Evolutionary conservation across 1,140 invertebrate genomes (phyloP), one percentile per base, ranked within the genome.

Genomic region (Anadara kagoshimensis): DNA sequence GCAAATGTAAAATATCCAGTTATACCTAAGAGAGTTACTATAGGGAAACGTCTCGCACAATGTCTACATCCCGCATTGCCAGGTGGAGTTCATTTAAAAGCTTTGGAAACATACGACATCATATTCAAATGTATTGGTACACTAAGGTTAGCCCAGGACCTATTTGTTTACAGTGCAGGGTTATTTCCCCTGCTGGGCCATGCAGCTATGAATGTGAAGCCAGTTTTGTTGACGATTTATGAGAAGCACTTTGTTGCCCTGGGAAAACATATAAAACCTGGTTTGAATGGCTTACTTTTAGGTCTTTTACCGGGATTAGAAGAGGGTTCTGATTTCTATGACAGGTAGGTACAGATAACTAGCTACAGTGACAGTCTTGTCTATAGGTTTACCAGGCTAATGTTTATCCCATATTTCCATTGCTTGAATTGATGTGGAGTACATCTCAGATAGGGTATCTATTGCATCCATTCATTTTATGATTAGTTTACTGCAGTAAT

Each of bases 31-130:
- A 91, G 95, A 76, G 94, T 97, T 70, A 95, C 96, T 82, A 95
- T 98, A 81, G 95, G 95, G 51, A 98, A 98, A 91, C 91, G 97
- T 78, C 90, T 98, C 70, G 95, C 96, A 63, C 97, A 98, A 92
- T 98, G 97, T 89, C 94, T 98, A 91, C 97, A 98, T 91, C 96
- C 96, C 56, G 94, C 94, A 44, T 90, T 98, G 68, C 97, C 97
- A 51, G 90, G 94, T 73, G 96, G 90, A 49, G 97, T 98, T 26
- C 97, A 98, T 90, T 89, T 97, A 41, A 97, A 98, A 90, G 95
- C 96, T 26, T 88, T 98, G 45, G 97, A 98, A 90, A 97, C 95
- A 0, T 98, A 98, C 88, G 95, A 96, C 82, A 94, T 96, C 73
- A 96, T 98, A 84, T 98, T 98, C 89, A 95, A 95, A 86, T 95